These are phyloP conservation scores for Eledone cirrhosa DNA, from an alignment of 2,888 invertebrate genomes.

Conservation along the genomic window DNA sequence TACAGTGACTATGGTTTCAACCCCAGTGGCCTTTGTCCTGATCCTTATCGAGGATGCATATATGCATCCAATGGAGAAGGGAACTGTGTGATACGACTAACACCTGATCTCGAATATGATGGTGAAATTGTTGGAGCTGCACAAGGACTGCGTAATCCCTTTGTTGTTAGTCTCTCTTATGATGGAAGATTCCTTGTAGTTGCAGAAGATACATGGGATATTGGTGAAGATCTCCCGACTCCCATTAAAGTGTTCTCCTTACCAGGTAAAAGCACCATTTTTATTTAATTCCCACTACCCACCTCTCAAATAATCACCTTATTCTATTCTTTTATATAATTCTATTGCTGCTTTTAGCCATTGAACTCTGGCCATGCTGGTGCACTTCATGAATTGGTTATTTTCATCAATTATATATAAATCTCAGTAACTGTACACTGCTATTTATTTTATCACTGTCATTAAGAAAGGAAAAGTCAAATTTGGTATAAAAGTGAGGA, in stretches of 20 bases:
- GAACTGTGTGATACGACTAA: conserved; percentile 12
- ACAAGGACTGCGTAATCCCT: conserved; percentile 11
- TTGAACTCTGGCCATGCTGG: too few species aligned
- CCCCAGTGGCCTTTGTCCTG: conserved; percentile 19
- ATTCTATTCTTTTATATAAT: too few species aligned
- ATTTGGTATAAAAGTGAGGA: too few species aligned
- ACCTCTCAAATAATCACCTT: too few species aligned
- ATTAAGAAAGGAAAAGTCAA: too few species aligned
- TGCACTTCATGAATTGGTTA: too few species aligned
- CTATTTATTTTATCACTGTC: too few species aligned
- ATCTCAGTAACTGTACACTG: too few species aligned
- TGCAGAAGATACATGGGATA: conserved; percentile 22
- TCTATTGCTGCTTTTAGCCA: too few species aligned
- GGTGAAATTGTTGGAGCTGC: conserved; percentile 22
- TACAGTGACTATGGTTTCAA: background rate
- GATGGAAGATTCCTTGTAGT: conserved; percentile 21
- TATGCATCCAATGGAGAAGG: conserved; percentile 17
- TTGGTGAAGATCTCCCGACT: conserved; percentile 19
- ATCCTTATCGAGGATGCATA: conserved; percentile 16
- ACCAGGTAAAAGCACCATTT: background rate
- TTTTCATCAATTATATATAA: too few species aligned
- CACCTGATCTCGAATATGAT: conserved; percentile 5
- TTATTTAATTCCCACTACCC: too few species aligned
- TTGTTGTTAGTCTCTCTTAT: conserved; percentile 26
- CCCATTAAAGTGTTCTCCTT: conserved; percentile 19